Base-by-base conservation (phyloP, 1,140 invertebrate species). In the Ostrea denselamellosa region DNA sequence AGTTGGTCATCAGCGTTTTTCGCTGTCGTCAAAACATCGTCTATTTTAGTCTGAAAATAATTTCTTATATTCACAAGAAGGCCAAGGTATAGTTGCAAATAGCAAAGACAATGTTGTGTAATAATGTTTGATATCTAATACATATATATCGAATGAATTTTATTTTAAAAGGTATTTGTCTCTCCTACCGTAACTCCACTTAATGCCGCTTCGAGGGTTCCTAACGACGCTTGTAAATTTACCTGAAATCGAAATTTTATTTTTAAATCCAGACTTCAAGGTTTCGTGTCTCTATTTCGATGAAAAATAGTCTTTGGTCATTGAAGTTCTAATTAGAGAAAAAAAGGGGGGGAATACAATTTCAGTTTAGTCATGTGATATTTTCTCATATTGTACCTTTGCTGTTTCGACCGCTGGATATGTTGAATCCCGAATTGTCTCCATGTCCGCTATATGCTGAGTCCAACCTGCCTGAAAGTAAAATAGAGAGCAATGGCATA, bases 331-430 rank as follows among this genome's bases (percentile, higher is more conserved):
- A 44, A 44, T 44, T 44, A 44, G 34, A 44, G 5, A 44, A 44
- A 44, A 44, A 44, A n/a, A n/a, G n/a, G n/a, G n/a, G n/a, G n/a
- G n/a, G n/a, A n/a, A 81, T 22, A 77, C 25, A 85, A 9, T 22
- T 81, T 22, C 25, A 81, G n/a, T 34, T n/a, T 56, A 53, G 53
- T 10, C 34, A 28, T 17, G 19, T 87, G 9, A 44, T 0, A 19
- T n/a, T 82, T 81, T 28, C 10, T 52, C 19, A 2, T 44, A 81
- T 44, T 9, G 52, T 86, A 90, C 89, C 84, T 86, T 83, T n/a
- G 86, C 87, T 9, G 85, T 85, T 25, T 82, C 81, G 4, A 90
- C 87, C 14, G 86, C 87, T 54, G 89, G 86, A 28, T 86, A 54
- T 25, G 52, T 86, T 7, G 71, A 56, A 25, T 90, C 87, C 58